A percentile compares a stretch with the other conserved stretches of the same genome.
These are phyloP conservation scores for Wiebesia pumilae DNA, from an alignment of 1,140 invertebrate species.

Conservation along the genomic window DNA sequence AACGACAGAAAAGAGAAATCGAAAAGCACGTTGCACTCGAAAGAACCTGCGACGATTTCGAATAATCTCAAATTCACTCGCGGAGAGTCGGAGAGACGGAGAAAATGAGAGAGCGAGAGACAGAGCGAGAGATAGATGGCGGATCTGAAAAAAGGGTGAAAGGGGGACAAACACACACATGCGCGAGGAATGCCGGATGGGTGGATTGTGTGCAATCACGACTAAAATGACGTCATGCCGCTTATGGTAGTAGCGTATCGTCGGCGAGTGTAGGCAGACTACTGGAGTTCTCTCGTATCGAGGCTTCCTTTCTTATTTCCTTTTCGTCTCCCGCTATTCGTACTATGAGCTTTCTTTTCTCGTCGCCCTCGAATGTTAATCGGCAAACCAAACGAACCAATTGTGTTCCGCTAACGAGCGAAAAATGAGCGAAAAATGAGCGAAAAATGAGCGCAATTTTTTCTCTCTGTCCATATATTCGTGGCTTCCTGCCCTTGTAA, in stretches of 20 bases:
- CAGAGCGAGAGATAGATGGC: slow-evolving; percentile 25
- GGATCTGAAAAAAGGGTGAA: slow-evolving; percentile 45
- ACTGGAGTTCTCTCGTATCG: slow-evolving; percentile 46
- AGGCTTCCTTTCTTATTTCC: slow-evolving; percentile 47
- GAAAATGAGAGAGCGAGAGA: not conserved
- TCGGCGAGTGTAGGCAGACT: slow-evolving; percentile 44
- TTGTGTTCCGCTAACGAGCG: slow-evolving; percentile 23
- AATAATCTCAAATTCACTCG: slow-evolving; percentile 33
- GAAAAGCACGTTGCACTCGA: not conserved
- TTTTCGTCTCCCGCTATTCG: not conserved
- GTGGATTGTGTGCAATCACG: slow-evolving; percentile 51
- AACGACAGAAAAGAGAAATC: not conserved
- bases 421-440: no score
- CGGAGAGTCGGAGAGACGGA: not conserved
- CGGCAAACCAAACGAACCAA: not conserved
- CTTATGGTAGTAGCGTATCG: slow-evolving; percentile 47
- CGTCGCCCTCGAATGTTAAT: slow-evolving; percentile 1
- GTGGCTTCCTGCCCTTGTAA: not conserved
- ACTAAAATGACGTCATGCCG: slow-evolving; percentile 51
- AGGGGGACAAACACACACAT: slow-evolving; percentile 40
- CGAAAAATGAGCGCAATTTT: not conserved
- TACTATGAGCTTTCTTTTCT: slow-evolving; percentile 25
- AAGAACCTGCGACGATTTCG: slow-evolving; percentile 23
- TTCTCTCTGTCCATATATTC: not conserved
- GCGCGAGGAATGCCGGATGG: slow-evolving; percentile 53